Conservation (phyloP, 1,140 invertebrate species). For the Drosophila ohnishii region DNA sequence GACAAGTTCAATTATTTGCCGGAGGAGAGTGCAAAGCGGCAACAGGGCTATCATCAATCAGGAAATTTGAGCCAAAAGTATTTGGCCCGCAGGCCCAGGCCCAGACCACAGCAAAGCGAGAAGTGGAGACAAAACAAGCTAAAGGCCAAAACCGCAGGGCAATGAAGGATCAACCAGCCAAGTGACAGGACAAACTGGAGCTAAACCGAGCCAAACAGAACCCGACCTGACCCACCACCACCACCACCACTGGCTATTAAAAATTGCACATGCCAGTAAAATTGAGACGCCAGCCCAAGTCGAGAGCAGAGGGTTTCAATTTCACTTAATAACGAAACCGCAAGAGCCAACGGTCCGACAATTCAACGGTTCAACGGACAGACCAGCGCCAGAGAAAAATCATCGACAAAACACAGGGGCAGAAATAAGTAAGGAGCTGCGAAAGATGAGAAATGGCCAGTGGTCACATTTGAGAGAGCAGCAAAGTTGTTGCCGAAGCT, state of each 20-base stretch:
- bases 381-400: conserved; percentile 27
- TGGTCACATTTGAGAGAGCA: conserved; percentile 40
- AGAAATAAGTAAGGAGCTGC: conserved; percentile 5
- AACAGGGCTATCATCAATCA: conserved; percentile 16
- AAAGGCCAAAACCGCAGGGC: conserved; percentile 53
- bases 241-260: conserved; percentile 56
- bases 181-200: conserved; percentile 29
- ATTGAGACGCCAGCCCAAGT: conserved; percentile 68
- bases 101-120: conserved; percentile 40
- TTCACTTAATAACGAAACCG: conserved; percentile 73
- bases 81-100: conserved; percentile 25
- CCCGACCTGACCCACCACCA: conserved; percentile 8
- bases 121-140: conserved; percentile 35
- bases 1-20: conserved; percentile 40
- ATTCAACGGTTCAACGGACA: conserved; percentile 13
- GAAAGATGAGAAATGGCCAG: conserved; percentile 40
- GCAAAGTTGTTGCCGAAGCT: conserved; percentile 36
- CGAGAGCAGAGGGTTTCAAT: conserved; percentile 69
- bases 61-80: conserved; percentile 42
- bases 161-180: conserved; percentile 58
- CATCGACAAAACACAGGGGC: conserved; percentile 17
- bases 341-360: conserved; percentile 13
- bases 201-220: conserved; percentile 20
- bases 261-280: conserved; percentile 74
- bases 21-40: conserved; percentile 6